Evolutionary conservation across 2,888 invertebrate species (phyloP).

Genomic region (Noctua fimbriata): DNA sequence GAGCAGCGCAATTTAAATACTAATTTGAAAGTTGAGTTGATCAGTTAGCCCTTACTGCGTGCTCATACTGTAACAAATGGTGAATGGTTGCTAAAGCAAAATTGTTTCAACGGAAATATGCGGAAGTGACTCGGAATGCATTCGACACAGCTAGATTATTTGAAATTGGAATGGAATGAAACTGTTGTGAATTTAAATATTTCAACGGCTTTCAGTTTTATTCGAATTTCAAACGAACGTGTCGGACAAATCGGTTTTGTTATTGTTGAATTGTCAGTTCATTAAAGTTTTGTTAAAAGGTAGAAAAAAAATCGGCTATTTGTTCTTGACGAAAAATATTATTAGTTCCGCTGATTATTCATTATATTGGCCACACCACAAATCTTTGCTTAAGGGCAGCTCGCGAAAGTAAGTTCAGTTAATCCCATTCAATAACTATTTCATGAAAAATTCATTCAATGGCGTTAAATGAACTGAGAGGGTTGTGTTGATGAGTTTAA

Average conservation of each 20-base stretch:
- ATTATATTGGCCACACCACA: background rate
- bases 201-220: background rate
- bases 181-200: conserved; percentile 40
- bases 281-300: background rate
- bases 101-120: conserved; percentile 16
- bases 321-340: background rate
- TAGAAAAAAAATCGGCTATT: background rate
- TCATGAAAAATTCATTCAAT: too few species aligned
- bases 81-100: conserved; percentile 6
- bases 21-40: background rate
- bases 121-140: conserved; percentile 13
- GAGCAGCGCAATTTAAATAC: background rate
- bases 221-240: conserved; percentile 37
- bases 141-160: conserved; percentile 38
- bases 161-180: conserved; percentile 40
- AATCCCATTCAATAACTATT: too few species aligned
- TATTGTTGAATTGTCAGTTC: conserved; percentile 8
- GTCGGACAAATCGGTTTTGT: background rate
- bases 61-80: background rate
- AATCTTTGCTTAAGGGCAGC: too few species aligned
- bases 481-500: too few species aligned
- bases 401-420: too few species aligned
- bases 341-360: background rate
- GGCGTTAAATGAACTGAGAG: too few species aligned
- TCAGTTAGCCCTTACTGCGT: background rate